Conservation (phyloP, 2,113 vertebrate genomes). For the Oceanites oceanicus region DNA sequence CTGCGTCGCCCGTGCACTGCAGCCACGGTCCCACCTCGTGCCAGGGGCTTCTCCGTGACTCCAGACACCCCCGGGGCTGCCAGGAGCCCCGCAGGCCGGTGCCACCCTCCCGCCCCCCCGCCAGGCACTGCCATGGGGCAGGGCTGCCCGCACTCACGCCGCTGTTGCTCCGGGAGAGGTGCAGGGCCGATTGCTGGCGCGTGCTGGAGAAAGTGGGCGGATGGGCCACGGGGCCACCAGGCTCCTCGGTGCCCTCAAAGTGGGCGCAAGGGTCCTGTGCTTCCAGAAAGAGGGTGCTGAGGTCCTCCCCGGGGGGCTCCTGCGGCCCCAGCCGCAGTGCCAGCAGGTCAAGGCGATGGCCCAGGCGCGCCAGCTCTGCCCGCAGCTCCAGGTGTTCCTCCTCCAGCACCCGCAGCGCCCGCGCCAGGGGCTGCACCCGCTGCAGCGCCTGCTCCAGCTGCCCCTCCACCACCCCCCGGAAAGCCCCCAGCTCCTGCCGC, state of each 20-base stretch:
- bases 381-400: conserved; percentile 81
- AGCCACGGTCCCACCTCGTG: background rate
- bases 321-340: conserved; percentile 61
- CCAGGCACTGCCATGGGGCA: background rate
- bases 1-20: fast-evolving
- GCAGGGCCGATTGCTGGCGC: conserved; percentile 72
- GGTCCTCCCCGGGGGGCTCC: conserved; percentile 35
- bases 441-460: conserved; percentile 70
- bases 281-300: conserved; percentile 68
- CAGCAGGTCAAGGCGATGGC: conserved; percentile 76
- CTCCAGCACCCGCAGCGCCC: conserved; percentile 64
- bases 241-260: conserved; percentile 66
- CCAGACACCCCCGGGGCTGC: background rate
- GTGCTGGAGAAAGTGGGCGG: conserved; percentile 79
- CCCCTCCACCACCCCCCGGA: conserved; percentile 71
- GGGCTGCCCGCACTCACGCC: conserved; percentile 70
- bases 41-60: background rate
- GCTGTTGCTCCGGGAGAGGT: conserved; percentile 68
- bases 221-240: conserved; percentile 67
- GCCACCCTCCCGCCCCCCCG: background rate
- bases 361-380: conserved; percentile 79
- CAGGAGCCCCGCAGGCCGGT: fast-evolving
- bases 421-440: conserved; percentile 43
- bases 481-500: conserved; percentile 78
- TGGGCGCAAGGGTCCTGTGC: conserved; percentile 68